Evolutionary conservation across 2,888 invertebrate genomes (phyloP).

Genomic region (Helobdella robusta): DNA sequence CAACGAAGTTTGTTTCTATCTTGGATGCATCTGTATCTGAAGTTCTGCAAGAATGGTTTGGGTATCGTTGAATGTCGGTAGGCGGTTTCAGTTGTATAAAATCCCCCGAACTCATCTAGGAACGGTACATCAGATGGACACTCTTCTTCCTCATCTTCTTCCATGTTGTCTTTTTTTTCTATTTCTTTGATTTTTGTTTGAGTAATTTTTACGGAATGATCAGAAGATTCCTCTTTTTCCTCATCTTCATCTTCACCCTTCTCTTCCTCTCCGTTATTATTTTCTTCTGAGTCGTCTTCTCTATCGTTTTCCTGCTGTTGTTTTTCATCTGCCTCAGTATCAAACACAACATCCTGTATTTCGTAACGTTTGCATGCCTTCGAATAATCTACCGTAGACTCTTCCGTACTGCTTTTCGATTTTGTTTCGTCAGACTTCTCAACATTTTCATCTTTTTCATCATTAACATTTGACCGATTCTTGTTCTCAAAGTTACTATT

Average conservation of each 20-base stretch:
- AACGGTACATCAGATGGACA: neutral
- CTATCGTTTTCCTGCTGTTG: too few species aligned
- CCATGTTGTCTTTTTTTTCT: too few species aligned
- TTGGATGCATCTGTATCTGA: neutral
- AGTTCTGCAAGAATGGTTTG: neutral
- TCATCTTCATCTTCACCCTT: slow-evolving; percentile 6
- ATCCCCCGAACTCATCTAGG: too few species aligned
- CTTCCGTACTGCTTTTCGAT: too few species aligned
- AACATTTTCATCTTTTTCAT: too few species aligned
- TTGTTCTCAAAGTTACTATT: too few species aligned
- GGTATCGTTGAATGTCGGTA: slow-evolving; percentile 1
- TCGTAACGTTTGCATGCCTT: too few species aligned
- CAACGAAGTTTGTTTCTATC: neutral
- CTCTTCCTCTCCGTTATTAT: slow-evolving; percentile 5
- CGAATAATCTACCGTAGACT: too few species aligned
- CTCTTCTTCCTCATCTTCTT: neutral
- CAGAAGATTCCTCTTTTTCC: neutral
- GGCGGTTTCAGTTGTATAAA: neutral
- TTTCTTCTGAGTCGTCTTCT: neutral
- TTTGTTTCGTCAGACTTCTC: too few species aligned
- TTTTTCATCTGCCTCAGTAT: neutral
- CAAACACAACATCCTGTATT: neutral
- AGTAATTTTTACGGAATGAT: too few species aligned
- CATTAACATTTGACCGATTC: too few species aligned
- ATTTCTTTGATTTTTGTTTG: too few species aligned